A percentile compares a stretch with the other conserved stretches of the same genome.
These are phyloP conservation scores for Parambassis ranga DNA, from an alignment of 2,797 vertebrate species.

Conservation along the genomic window DNA sequence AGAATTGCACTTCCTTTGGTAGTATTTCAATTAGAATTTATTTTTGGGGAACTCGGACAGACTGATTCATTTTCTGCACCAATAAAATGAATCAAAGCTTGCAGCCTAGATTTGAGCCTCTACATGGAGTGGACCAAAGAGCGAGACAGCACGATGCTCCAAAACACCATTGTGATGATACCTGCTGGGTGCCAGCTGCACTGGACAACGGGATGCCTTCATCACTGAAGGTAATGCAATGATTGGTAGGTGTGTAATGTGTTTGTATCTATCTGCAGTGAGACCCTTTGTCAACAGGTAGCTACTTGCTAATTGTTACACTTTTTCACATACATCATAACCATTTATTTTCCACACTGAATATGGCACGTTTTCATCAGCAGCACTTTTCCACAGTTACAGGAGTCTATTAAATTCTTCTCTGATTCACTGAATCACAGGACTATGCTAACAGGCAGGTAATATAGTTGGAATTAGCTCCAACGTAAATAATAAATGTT, in stretches of 20 bases:
- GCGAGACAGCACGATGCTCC: not conserved
- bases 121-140: slow-evolving; percentile 1
- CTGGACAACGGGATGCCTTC: slow-evolving; percentile 14
- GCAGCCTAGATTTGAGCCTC: not conserved
- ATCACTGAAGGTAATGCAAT: slow-evolving; percentile 49
- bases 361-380: too few species aligned
- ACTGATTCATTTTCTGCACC: not conserved
- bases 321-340: too few species aligned
- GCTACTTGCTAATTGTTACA: too few species aligned
- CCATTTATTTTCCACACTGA: too few species aligned
- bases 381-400: too few species aligned
- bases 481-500: slow-evolving; percentile 9
- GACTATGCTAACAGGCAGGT: too few species aligned
- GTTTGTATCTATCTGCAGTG: too few species aligned
- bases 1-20: not conserved
- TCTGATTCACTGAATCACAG: too few species aligned
- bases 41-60: not conserved
- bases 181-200: not conserved
- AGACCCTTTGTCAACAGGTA: too few species aligned
- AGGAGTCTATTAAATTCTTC: too few species aligned
- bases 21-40: not conserved
- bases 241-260: not conserved
- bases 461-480: slow-evolving; percentile 12
- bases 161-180: slow-evolving; percentile 8
- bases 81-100: slow-evolving; percentile 2